Base-by-base conservation (phyloP, 2,797 vertebrate genomes). In the Odontamblyopus rebecca region DNA sequence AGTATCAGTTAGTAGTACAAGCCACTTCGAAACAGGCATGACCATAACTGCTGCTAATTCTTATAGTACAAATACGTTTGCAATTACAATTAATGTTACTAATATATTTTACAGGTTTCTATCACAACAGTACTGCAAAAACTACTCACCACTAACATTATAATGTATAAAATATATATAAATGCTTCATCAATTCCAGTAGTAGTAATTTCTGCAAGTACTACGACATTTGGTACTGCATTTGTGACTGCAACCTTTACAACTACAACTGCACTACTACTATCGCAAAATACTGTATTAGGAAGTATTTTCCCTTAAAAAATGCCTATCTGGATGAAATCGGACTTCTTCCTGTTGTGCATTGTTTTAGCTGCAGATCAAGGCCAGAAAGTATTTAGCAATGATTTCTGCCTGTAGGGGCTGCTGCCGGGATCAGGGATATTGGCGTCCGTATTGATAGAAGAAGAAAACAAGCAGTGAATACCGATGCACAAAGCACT, bases 371-470 rank as follows among this genome's bases (percentile, higher is more conserved):
- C 51, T 23, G 35, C 69, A 61, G 64, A 0, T 30, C 61, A 69
- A 72, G 72, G 16, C 65, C 30, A 60, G 60, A 2, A n/a, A 41
- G 59, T 29, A 50, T 80, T 82, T 60, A 82, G 67, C 41, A 63
- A 59, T 2, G 13, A 61, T 71, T 78, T 78, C 23, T 61, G 65
- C 57, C 57, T 80, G 70, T 15, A 38, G 69, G 65, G 2, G 18
- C 56, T 29, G 57, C 66, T 75, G 61, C 61, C 51, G 77, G 57
- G 64, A 70, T 85, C 44, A 70, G 19, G 70, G 38, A 57, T 77
- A 83, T 63, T 61, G 56, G 77, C 60, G 35, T 18, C 64, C 0
- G 0, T 70, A 74, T 56, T 35, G 72, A 78, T 32, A 41, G 75
- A 67, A n/a, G 67, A 66, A 61, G 68, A 73, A 70, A 82, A 80